phyloP scores from a whole-genome alignment of 2,113 vertebrate species.

The Oreochromis spilurus region DNA sequence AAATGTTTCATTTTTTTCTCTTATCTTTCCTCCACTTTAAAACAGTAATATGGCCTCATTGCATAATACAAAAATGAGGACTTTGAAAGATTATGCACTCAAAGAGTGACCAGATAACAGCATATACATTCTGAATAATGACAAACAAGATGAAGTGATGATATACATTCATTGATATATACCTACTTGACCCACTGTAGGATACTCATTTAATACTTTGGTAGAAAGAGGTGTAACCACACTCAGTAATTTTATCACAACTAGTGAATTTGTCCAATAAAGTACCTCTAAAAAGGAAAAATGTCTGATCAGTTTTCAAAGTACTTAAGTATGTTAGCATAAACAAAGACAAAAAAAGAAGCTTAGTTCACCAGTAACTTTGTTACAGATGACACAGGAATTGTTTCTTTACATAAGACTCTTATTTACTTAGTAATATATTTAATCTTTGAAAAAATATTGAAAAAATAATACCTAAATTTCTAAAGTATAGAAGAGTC shows the following conservation, averaged over 20 bases:
- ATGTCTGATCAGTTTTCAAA: neutral
- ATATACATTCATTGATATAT: neutral
- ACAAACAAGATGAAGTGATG: neutral
- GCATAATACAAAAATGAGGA: neutral
- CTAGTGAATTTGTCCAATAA: neutral
- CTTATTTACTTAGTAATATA: neutral
- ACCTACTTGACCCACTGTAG: neutral
- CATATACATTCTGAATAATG: neutral
- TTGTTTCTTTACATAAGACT: neutral
- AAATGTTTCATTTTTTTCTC: too few species aligned
- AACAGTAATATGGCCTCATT: too few species aligned
- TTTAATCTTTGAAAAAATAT: neutral
- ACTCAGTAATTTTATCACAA: neutral
- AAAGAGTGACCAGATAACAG: neutral
- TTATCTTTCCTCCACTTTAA: too few species aligned
- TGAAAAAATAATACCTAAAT: neutral
- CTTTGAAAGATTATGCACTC: too few species aligned
- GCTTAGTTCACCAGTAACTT: neutral
- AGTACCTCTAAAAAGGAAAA: neutral
- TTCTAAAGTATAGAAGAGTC: neutral
- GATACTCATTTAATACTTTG: neutral
- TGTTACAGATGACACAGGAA: neutral
- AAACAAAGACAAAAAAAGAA: neutral
- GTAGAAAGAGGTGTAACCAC: neutral
- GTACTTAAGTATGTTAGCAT: neutral